phyloP scores from a whole-genome alignment of 2,113 vertebrate species.

The Xenopus tropicalis region UCB_Xtro_10.0 CM004444.2:132723501-132724000 shows the following conservation, averaged over 20 bases:
- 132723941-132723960: too few relatives aligned
- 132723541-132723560: too few relatives aligned
- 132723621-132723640: too few relatives aligned
- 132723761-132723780: slow-evolving; percentile 7
- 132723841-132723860: slow-evolving; percentile 86
- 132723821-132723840: slow-evolving; percentile 83
- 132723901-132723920: slow-evolving; percentile 89
- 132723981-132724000: too few relatives aligned
- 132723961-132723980: too few relatives aligned
- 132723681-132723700: slow-evolving; percentile 19
- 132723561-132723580: too few relatives aligned
- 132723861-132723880: slow-evolving; percentile 88
- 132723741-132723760: slow-evolving; percentile 2
- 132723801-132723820: not conserved
- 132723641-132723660: too few relatives aligned
- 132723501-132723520: too few relatives aligned
- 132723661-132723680: too few relatives aligned
- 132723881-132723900: slow-evolving; percentile 92
- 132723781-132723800: not conserved
- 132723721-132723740: slow-evolving; percentile 19
- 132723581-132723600: too few relatives aligned
- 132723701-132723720: slow-evolving; percentile 25
- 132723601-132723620: too few relatives aligned
- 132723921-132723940: slow-evolving; percentile 93
- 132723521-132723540: too few relatives aligned